Conservation (phyloP, 2,888 invertebrate genomes). For the Lottia scabra region DNA sequence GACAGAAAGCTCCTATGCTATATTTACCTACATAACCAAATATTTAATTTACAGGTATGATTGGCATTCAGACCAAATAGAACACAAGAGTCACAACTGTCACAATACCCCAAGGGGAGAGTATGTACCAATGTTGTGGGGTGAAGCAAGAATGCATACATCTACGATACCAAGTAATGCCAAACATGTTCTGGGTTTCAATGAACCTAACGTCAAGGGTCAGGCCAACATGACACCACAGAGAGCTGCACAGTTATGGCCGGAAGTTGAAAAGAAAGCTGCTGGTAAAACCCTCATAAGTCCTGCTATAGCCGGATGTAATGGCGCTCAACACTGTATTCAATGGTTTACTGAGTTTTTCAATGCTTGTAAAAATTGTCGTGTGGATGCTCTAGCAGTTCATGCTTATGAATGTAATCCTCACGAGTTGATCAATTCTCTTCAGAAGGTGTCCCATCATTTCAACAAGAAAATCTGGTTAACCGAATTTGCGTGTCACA, state of each 20-base stretch:
- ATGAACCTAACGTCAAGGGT: constrained; percentile 42
- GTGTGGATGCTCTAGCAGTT: constrained; percentile 44
- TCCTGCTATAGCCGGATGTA: constrained; percentile 40
- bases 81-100: constrained; percentile 20
- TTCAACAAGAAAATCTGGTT: constrained; percentile 40
- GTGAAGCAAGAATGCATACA: constrained; percentile 4
- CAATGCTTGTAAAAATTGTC: constrained; percentile 37
- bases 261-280: constrained; percentile 31
- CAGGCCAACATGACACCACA: constrained; percentile 41
- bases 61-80: constrained; percentile 18
- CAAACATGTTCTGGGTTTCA: constrained; percentile 40
- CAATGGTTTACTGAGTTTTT: constrained; percentile 47
- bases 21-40: no score
- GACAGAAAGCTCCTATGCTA: no score
- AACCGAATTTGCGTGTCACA: constrained; percentile 42
- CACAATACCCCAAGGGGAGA: constrained; percentile 14
- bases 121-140: constrained; percentile 47
- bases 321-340: constrained; percentile 17
- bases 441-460: constrained; percentile 31
- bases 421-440: constrained; percentile 8
- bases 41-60: constrained; percentile 26
- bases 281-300: constrained; percentile 36
- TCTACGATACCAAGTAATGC: constrained; percentile 23
- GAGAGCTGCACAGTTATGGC: constrained; percentile 40
- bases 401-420: constrained; percentile 40